Percentiles rank a stretch among this genome's conserved stretches.
Evolutionary conservation across 2,113 vertebrate species (phyloP).

Genomic region (Caranx melampygus): DNA sequence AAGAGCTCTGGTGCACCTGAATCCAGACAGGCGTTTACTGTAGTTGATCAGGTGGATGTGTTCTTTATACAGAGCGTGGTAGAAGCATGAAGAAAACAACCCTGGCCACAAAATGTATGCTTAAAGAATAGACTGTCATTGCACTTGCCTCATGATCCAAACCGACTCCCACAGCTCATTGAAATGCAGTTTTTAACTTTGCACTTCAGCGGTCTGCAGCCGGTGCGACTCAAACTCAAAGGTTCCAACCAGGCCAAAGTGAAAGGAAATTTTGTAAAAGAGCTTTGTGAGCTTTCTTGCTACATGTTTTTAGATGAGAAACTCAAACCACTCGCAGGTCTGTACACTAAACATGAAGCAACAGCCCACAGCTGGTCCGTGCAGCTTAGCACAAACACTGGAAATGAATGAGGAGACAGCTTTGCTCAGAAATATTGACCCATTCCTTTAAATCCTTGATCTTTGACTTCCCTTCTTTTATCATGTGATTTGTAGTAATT

Average conservation of each 20-base stretch:
- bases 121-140: not conserved
- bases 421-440: not conserved
- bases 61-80: slow-evolving; percentile 10
- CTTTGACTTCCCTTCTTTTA: not conserved
- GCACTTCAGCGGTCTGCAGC: not conserved
- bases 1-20: slow-evolving; percentile 51
- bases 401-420: not conserved
- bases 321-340: not conserved
- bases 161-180: not conserved
- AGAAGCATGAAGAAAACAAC: not conserved
- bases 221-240: not conserved
- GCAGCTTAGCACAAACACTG: no score
- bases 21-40: slow-evolving; percentile 21
- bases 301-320: not conserved
- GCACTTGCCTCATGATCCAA: not conserved
- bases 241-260: not conserved
- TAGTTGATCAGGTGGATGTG: slow-evolving; percentile 13
- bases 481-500: not conserved
- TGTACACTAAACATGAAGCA: not conserved
- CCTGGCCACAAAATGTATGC: not conserved
- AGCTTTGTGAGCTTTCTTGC: not conserved
- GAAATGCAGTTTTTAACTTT: not conserved
- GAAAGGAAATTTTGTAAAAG: not conserved
- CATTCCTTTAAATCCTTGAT: not conserved
- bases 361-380: not conserved